Evolutionary conservation across 2,113 vertebrate species (phyloP).

Genomic region (Epinephelus fuscoguttatus): DNA sequence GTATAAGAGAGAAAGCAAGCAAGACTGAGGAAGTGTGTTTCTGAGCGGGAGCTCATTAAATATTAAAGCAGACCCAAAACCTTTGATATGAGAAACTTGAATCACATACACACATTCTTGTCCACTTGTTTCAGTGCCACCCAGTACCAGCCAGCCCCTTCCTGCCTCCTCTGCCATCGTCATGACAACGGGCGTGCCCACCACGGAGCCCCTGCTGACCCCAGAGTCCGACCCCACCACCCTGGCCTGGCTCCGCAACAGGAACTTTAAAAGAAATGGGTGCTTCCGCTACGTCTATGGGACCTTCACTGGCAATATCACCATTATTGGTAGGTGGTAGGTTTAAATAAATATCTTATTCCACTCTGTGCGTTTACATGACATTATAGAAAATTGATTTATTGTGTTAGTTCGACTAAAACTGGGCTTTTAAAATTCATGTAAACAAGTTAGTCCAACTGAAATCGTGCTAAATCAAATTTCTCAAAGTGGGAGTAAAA

Average conservation of each 20-base stretch:
- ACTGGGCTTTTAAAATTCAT: too few species aligned
- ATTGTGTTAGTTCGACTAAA: too few species aligned
- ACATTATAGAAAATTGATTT: too few species aligned
- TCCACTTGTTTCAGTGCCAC: conserved; percentile 38
- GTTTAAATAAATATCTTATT: neutral
- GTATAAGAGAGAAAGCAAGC: neutral
- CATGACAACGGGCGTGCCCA: conserved; percentile 46
- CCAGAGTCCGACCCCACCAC: conserved; percentile 38
- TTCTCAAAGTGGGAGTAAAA: too few species aligned
- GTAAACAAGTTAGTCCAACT: too few species aligned
- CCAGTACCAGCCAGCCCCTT: conserved; percentile 43
- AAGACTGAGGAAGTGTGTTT: neutral
- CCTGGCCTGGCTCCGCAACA: conserved; percentile 43
- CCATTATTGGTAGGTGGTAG: conserved; percentile 85
- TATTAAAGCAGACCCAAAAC: neutral
- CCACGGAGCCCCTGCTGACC: conserved; percentile 65
- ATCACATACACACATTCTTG: neutral
- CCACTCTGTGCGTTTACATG: neutral
- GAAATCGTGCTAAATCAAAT: too few species aligned
- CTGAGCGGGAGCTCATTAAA: neutral
- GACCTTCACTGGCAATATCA: conserved; percentile 83
- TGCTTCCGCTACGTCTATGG: conserved; percentile 90
- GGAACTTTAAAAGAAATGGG: conserved; percentile 49
- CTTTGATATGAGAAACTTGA: neutral
- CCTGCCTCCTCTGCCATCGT: conserved; percentile 14